Percentiles rank a stretch among this genome's conserved stretches.
Evolutionary conservation across 2,888 invertebrate genomes (phyloP).

Genomic region (Apomyelois bistriatella): DNA sequence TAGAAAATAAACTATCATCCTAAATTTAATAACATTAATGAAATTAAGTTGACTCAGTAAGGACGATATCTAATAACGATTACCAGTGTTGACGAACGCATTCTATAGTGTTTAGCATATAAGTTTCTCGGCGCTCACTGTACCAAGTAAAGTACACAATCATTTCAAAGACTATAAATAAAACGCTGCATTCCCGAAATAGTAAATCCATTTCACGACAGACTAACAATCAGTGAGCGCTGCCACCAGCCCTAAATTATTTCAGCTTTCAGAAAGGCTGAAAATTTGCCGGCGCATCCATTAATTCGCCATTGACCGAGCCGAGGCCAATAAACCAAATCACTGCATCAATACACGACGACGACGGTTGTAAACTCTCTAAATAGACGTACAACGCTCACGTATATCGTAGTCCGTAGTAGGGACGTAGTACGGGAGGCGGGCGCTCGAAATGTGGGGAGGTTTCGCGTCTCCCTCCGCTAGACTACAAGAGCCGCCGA

Average conservation of each 20-base stretch:
- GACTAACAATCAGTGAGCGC: background rate
- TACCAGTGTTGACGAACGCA: no score
- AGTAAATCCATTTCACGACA: slow-evolving; percentile 1
- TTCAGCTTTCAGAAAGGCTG: background rate
- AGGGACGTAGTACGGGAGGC: slow-evolving; percentile 43
- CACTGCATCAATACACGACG: slow-evolving; percentile 43
- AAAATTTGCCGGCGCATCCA: slow-evolving; percentile 4
- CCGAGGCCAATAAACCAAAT: slow-evolving; percentile 43
- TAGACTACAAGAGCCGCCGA: slow-evolving; percentile 38
- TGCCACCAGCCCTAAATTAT: background rate
- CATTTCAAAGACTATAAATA: background rate
- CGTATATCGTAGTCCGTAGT: slow-evolving; percentile 48
- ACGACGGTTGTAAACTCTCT: slow-evolving; percentile 43
- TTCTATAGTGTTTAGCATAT: no score
- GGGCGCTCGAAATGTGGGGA: slow-evolving; percentile 22
- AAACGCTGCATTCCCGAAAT: background rate
- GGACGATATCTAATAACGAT: no score
- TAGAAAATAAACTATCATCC: no score
- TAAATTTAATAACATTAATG: no score
- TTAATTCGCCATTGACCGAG: slow-evolving; percentile 28
- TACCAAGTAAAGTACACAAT: no score
- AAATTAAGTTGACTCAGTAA: no score
- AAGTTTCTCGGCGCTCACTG: no score
- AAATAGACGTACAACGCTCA: slow-evolving; percentile 47
- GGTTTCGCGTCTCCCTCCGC: slow-evolving; percentile 13